Conservation (phyloP, 2,888 invertebrate species). For the Sphecodes monilicornis region DNA sequence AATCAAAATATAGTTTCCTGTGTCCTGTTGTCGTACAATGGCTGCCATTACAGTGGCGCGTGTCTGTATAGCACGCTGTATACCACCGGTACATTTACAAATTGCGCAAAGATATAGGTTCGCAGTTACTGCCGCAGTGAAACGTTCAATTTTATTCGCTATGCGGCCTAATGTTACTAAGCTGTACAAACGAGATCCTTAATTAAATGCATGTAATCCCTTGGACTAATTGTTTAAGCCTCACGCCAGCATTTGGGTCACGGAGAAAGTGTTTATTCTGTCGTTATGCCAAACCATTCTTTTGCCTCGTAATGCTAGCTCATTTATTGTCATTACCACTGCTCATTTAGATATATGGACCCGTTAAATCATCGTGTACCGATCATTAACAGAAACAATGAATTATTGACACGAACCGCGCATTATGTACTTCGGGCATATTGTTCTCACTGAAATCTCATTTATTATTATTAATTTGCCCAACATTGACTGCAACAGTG, state of each 20-base stretch:
- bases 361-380: not conserved
- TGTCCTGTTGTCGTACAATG: constrained; percentile 7
- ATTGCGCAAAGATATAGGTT: constrained; percentile 41
- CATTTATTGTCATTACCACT: not conserved
- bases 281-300: not conserved
- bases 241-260: not conserved
- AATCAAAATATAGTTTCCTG: constrained; percentile 46
- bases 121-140: constrained; percentile 26
- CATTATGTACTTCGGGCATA: too few relatives aligned
- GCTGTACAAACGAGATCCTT: not conserved
- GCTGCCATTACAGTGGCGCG: constrained; percentile 19
- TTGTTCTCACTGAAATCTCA: not conserved
- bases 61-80: constrained; percentile 13
- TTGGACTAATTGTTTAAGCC: not conserved
- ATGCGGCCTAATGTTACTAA: not conserved
- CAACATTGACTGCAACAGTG: too few relatives aligned
- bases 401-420: not conserved
- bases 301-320: not conserved
- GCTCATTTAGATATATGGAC: not conserved
- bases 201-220: constrained; percentile 35
- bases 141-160: constrained; percentile 39
- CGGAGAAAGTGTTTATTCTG: not conserved
- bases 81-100: constrained; percentile 39
- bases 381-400: not conserved
- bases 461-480: not conserved